Base-by-base conservation (phyloP, 2,113 vertebrate species). In the Trochalopteron elliotii region DNA sequence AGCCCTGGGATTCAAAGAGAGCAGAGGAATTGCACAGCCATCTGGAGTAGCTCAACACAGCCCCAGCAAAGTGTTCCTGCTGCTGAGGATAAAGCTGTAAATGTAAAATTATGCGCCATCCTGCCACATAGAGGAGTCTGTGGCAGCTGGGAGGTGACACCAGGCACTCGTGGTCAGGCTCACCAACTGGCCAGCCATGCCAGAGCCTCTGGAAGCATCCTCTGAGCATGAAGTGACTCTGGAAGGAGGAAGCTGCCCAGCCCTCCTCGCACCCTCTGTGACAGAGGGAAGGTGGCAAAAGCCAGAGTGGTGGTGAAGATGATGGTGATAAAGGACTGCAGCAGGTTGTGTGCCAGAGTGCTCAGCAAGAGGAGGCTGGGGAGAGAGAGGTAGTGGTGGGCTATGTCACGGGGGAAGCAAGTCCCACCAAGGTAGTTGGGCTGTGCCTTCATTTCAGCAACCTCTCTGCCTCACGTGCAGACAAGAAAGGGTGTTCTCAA, bases 41-140 rank as follows among this genome's bases (percentile, higher is more conserved):
- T 95, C 96, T 96, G 96, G 96, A 97, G 90, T 28, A 95, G 88
- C 88, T 97, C 97, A 93, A 93, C 10, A 9, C 68, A 68, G 72
- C 19, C 79, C 23, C 89, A 65, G 59, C 39, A 71, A 77, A 40
- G 52, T 7, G 0, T 57, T 79, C 72, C 72, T 88, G 30, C 69
- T 39, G 33, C 64, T 0, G 8, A 87, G 45, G 67, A 76, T 56
- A 72, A 72, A 85, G 28, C 63, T 90, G 28, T 47, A 57, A 57
- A 88, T 30, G 28, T 70, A 90, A 85, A 85, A 60, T 3, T 12
- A 7, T 49, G 12, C 47, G 49, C 55, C 1, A 1, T 60, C 23
- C 64, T 69, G 49, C 40, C 8, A 2, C 68, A 59, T 37, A 77
- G 45, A 45, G 22, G 40, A 9, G 24, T 72, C 44, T 42, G 1